Conservation (phyloP, 2,797 vertebrate species). For the Morelia viridis region DNA sequence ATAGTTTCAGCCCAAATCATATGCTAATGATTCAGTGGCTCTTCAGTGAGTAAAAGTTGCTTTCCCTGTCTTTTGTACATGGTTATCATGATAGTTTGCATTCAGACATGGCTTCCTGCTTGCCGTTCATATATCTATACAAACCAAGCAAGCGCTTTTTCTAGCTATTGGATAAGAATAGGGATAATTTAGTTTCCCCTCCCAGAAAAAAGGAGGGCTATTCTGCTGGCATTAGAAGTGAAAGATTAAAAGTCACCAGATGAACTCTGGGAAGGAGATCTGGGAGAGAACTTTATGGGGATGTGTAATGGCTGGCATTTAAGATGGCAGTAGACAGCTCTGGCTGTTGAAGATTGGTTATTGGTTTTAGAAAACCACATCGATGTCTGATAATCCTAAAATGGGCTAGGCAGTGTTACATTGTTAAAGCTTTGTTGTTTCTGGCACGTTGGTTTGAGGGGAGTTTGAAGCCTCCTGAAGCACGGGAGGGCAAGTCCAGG, state of each 20-base stretch:
- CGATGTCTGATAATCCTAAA: background rate
- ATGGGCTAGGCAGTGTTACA: background rate
- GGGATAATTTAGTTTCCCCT: background rate
- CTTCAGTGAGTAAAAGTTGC: background rate
- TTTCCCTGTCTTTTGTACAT: background rate
- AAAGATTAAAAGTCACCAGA: background rate
- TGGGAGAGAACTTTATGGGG: background rate
- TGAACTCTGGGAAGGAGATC: background rate
- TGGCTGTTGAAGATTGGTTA: background rate
- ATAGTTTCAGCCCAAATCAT: background rate
- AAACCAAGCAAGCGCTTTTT: background rate
- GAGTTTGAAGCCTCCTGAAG: background rate
- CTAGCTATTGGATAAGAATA: background rate
- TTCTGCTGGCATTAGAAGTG: background rate
- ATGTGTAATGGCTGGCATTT: background rate
- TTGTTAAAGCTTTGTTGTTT: background rate
- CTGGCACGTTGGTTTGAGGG: background rate
- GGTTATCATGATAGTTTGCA: background rate
- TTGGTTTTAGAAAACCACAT: background rate
- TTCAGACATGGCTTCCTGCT: background rate
- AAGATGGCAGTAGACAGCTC: background rate
- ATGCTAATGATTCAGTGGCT: background rate
- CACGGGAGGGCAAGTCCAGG: background rate
- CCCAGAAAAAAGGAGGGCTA: background rate
- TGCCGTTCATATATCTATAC: background rate